Evolutionary conservation across 2,888 invertebrate genomes (phyloP).

Genomic region (Apamea epomidion): DNA sequence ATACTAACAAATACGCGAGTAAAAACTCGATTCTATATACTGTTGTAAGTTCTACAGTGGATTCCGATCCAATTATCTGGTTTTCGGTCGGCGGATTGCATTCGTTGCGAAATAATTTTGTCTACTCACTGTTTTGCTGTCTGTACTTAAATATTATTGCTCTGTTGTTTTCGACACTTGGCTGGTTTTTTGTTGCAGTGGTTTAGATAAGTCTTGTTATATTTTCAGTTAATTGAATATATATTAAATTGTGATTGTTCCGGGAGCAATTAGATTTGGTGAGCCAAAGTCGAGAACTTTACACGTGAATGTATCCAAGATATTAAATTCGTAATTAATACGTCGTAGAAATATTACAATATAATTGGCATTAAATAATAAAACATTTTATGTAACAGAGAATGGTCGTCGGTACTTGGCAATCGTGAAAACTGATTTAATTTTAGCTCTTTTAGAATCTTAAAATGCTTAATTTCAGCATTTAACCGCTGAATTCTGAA

Average conservation of each 20-base stretch:
- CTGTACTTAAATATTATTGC: constrained; percentile 66
- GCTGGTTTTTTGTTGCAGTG: constrained; percentile 47
- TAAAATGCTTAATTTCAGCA: background rate
- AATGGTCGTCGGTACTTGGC: background rate
- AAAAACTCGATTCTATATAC: constrained; percentile 82
- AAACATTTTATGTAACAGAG: constrained; percentile 3
- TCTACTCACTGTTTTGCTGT: constrained; percentile 68
- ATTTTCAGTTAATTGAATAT: constrained; percentile 43
- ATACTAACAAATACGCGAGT: constrained; percentile 87
- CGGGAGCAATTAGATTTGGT: constrained; percentile 14
- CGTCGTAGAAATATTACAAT: background rate
- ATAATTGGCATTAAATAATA: background rate
- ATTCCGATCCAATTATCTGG: constrained; percentile 77
- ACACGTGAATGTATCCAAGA: constrained; percentile 2
- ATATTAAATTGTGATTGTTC: constrained; percentile 16
- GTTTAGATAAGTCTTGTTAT: constrained; percentile 42
- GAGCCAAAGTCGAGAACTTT: constrained; percentile 15
- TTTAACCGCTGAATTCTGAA: background rate
- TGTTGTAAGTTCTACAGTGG: constrained; percentile 73
- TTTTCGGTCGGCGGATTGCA: constrained; percentile 67
- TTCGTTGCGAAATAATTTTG: constrained; percentile 73
- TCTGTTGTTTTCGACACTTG: constrained; percentile 63
- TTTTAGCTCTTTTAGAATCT: background rate
- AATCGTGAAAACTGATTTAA: background rate
- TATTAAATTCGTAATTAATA: background rate